These are phyloP conservation scores for Nemoura dubitans DNA, from an alignment of 2,888 invertebrate species.

Conservation along the genomic window DNA sequence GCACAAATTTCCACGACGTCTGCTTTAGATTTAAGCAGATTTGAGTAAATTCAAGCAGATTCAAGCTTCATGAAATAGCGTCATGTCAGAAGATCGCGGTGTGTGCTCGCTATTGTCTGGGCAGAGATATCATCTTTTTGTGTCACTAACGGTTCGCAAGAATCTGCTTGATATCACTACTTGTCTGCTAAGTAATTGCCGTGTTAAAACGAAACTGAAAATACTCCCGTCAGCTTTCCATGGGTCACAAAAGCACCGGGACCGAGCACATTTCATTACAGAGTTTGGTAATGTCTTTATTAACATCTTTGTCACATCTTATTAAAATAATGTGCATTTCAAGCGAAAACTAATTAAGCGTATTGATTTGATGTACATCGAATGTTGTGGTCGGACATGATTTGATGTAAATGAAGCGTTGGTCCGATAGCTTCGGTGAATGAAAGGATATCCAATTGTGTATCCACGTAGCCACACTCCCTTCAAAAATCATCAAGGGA, in stretches of 20 bases:
- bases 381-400: too few species aligned
- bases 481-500: too few species aligned
- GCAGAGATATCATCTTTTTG: background rate
- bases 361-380: too few species aligned
- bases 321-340: too few species aligned
- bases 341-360: too few species aligned
- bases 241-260: background rate
- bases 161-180: background rate
- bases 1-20: background rate
- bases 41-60: background rate
- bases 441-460: too few species aligned
- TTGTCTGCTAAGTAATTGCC: background rate
- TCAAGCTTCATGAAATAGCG: background rate
- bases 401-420: too few species aligned
- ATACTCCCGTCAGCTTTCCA: background rate
- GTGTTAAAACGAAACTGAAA: background rate
- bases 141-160: background rate
- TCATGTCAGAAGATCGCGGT: background rate
- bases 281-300: too few species aligned
- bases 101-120: background rate
- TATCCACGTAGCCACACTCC: too few species aligned
- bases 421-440: too few species aligned
- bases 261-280: background rate
- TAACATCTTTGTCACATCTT: too few species aligned
- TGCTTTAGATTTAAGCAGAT: too few species aligned